Base-by-base conservation (phyloP, 2,113 vertebrate species). In the Oryzias woworae region DNA sequence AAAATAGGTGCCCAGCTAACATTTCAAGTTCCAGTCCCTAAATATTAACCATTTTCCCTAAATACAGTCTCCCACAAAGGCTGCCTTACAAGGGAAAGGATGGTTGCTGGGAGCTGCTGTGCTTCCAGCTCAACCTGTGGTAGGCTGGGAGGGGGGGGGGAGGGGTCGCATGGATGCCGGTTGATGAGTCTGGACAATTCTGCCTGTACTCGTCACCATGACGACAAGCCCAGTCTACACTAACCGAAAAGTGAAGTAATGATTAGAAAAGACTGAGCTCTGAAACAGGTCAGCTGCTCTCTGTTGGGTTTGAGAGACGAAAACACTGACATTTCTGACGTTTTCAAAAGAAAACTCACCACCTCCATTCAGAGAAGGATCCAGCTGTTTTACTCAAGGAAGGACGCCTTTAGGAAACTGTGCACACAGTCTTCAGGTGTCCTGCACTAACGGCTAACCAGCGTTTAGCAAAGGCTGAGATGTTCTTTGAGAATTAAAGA, bases 41-140 rank as follows among this genome's bases (percentile, higher is more conserved):
- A 91, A 83, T 71, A 84, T 92, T 93, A 91, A 78, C 90, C 87
- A 92, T 92, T 93, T 92, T 83, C 90, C 90, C 85, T 89, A 92
- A 93, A 92, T 92, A 92, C 91, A 92, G 88, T 89, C 90, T 62
- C 62, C 87, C 87, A 90, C 90, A 91, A 90, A 91, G 85, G 79
- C 76, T 83, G 78, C 92, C 92, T 89, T 92, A 92, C 80, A 92
- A 89, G 92, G 91, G 80, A 85, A 90, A 73, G 81, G 84, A 81
- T 23, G 66, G 76, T 66, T 77, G 90, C 85, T 78, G 88, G 86
- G 89, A 58, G 70, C 55, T 60, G 64, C 87, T 84, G 79, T 62
- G 78, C 74, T 58, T 75, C 69, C 64, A 70, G 80, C 69, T 51
- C 14, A 60, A 47, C 47, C 59, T 60, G 56, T 53, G 57, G 58